Percentiles rank a stretch among this genome's conserved stretches.
These are phyloP conservation scores for Acrocephalus arundinaceus DNA, from an alignment of 2,113 vertebrate genomes.

Conservation along the genomic window DNA sequence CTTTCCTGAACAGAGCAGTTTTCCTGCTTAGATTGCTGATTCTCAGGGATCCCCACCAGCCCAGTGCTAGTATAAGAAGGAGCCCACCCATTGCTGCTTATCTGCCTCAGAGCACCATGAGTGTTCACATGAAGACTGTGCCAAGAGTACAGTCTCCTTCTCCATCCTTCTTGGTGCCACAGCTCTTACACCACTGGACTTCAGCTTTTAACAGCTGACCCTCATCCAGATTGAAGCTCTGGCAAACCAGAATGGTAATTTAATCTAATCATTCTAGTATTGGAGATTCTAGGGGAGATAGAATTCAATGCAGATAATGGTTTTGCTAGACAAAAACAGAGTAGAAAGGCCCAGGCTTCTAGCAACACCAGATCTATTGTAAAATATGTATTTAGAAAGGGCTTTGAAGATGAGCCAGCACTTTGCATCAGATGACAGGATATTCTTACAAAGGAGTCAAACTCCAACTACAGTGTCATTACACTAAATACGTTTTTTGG, in stretches of 20 bases:
- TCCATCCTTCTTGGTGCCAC: not conserved
- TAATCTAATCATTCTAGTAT: not conserved
- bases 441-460: not conserved
- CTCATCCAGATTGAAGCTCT: not conserved
- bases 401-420: not conserved
- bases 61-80: not conserved
- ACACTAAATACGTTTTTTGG: not conserved
- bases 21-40: not conserved
- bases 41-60: not conserved
- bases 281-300: not conserved
- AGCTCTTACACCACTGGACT: not conserved
- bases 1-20: not conserved
- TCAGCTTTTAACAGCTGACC: not conserved
- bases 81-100: not conserved
- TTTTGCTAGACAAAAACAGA: not conserved
- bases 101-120: accelerated
- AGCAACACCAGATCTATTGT: not conserved
- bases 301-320: not conserved
- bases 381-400: not conserved
- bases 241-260: not conserved
- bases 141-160: not conserved
- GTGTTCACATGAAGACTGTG: not conserved
- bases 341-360: not conserved
- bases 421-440: not conserved
- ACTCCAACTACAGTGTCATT: not conserved